Evolutionary conservation across 1,140 invertebrate species (phyloP).

Genomic region (Drosophila lini): DNA sequence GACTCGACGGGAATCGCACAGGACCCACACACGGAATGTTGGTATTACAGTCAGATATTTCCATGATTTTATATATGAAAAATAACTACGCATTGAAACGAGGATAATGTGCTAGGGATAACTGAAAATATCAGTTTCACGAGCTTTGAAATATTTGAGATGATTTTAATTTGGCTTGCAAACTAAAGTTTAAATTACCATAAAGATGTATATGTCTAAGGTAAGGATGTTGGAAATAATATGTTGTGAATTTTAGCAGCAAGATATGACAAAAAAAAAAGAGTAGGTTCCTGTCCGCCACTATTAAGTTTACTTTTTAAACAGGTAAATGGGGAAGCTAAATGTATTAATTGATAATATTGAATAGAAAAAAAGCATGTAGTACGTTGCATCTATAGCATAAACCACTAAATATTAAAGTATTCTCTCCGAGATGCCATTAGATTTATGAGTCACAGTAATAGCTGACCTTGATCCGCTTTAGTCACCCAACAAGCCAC

Average conservation of each 20-base stretch:
- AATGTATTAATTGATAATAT: not conserved
- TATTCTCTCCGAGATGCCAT: not conserved
- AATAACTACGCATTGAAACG: not conserved
- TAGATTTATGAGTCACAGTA: slow-evolving; percentile 14
- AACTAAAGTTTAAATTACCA: not conserved
- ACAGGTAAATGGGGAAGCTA: not conserved
- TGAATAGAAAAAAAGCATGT: not conserved
- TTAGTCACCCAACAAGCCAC: slow-evolving; percentile 19
- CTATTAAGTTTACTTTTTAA: not conserved
- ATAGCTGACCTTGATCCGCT: slow-evolving; percentile 41
- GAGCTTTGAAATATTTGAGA: not conserved
- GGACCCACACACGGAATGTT: slow-evolving; percentile 1
- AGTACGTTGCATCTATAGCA: too few relatives aligned
- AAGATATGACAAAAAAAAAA: not conserved
- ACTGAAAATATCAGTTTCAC: not conserved
- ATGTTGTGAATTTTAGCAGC: not conserved
- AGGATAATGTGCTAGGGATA: not conserved
- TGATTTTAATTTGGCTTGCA: not conserved
- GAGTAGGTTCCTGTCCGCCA: not conserved
- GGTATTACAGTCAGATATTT: not conserved
- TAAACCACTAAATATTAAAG: not conserved
- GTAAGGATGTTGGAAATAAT: not conserved
- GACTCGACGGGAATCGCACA: slow-evolving; percentile 2
- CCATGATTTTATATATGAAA: not conserved
- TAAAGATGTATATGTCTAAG: not conserved